Base-by-base conservation (phyloP, 2,113 vertebrate genomes). In the Illadopsis cleaveri region DNA sequence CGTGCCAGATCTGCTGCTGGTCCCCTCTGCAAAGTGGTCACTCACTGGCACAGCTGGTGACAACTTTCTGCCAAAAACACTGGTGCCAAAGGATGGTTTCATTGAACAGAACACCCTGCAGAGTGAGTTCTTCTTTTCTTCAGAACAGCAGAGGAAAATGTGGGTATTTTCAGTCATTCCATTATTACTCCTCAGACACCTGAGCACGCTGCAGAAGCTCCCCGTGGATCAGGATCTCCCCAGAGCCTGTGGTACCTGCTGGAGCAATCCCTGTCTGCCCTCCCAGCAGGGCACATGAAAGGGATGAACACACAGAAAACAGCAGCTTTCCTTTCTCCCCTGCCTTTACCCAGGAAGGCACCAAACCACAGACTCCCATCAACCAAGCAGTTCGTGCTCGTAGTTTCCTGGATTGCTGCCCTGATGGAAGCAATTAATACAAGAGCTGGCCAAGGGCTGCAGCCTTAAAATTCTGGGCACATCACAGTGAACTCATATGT, bases 1-100 rank as follows among this genome's bases (percentile, higher is more conserved):
- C 0, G 2, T 19, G 30, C n/a, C 47, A 28, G 47, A 54, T 10
- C 14, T 0, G 1, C 57, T 35, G 21, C 66, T 33, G n/a, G 17
- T 8, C 47, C 56, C 30, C 50, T 47, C 85, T 38, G 61, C 85
- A 62, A 54, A 66, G 16, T 0, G 10, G 72, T 56, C 44, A 7
- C 48, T 71, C 64, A 6, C 10, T 6, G 42, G 82, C 69, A 66
- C 2, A 15, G 28, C 38, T 5, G 44, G 11, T 13, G 80, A 23
- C 45, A 80, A 3, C n/a, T 62, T 50, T 12, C 68, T 94, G 64
- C 77, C 85, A 54, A 33, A 87, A 48, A 1, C 78, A 16, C 28
- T 0, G 12, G 48, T 33, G 54, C 66, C 65, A 68, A n/a, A 64
- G 65, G 54, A 37, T 2, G 12, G 44, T 35, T 68, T 45, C 4